These are phyloP conservation scores for Prenolepis imparis DNA, from an alignment of 2,888 invertebrate genomes.

Conservation along the genomic window DNA sequence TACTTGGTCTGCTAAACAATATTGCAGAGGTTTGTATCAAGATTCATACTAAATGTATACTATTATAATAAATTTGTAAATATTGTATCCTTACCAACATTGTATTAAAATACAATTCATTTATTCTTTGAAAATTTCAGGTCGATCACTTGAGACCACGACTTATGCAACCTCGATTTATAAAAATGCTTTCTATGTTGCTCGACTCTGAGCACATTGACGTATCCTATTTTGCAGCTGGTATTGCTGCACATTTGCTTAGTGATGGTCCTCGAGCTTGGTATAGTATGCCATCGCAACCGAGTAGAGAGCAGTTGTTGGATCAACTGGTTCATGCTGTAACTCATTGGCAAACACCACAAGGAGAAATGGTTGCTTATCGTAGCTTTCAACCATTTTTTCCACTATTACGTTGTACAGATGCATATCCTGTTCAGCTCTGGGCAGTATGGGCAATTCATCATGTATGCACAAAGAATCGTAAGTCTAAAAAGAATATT, in stretches of 20 bases:
- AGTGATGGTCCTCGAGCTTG: slow-evolving; percentile 88
- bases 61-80: background rate
- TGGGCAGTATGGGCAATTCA: slow-evolving; percentile 94
- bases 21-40: slow-evolving; percentile 89
- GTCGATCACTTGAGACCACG: slow-evolving; percentile 88
- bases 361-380: slow-evolving; percentile 92
- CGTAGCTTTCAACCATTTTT: slow-evolving; percentile 92
- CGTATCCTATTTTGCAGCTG: slow-evolving; percentile 91
- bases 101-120: background rate
- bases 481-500: slow-evolving; percentile 84
- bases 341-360: slow-evolving; percentile 89
- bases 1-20: slow-evolving; percentile 91
- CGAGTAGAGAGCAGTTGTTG: slow-evolving; percentile 79
- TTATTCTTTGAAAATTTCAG: slow-evolving; percentile 72
- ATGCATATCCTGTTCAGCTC: slow-evolving; percentile 90
- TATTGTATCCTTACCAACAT: background rate
- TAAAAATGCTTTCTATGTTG: slow-evolving; percentile 86
- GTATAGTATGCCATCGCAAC: slow-evolving; percentile 81
- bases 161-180: slow-evolving; percentile 88
- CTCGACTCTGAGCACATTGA: slow-evolving; percentile 90
- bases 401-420: slow-evolving; percentile 88
- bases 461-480: slow-evolving; percentile 92
- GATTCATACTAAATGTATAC: slow-evolving; percentile 2
- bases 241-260: slow-evolving; percentile 90
- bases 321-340: slow-evolving; percentile 87